Conservation (phyloP, 2,888 invertebrate species). For the Tipula lateralis region DNA sequence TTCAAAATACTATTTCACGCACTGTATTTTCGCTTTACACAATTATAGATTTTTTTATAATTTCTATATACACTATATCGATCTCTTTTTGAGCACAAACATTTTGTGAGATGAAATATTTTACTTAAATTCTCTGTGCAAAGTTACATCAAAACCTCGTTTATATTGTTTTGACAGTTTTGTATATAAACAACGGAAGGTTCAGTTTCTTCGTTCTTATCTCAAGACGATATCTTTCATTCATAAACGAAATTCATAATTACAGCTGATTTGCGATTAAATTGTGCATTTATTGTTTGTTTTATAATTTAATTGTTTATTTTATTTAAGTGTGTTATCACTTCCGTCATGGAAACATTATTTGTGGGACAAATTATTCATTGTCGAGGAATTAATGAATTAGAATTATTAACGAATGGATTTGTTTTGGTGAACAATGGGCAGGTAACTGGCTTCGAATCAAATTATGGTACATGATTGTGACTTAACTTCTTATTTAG, state of each 20-base stretch:
- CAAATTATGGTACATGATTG: neutral
- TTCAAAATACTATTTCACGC: too few relatives aligned
- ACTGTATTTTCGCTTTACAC: neutral
- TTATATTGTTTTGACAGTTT: neutral
- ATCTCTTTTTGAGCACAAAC: neutral
- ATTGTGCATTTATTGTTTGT: neutral
- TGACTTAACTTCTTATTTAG: constrained; percentile 40
- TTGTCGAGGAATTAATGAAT: constrained; percentile 45
- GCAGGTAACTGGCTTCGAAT: constrained; percentile 49
- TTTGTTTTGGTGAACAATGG: constrained; percentile 56
- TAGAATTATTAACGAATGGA: constrained; percentile 51
- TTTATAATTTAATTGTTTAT: neutral
- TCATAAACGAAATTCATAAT: neutral
- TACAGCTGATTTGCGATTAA: neutral
- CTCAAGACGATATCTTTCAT: too few relatives aligned
- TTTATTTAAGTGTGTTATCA: neutral
- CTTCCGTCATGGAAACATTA: neutral
- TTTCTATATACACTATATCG: neutral
- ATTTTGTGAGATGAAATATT: neutral
- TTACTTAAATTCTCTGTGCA: neutral
- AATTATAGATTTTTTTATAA: neutral
- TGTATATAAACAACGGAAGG: neutral
- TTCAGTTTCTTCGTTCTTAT: neutral
- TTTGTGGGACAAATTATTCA: constrained; percentile 48
- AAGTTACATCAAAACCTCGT: neutral